Percentiles rank a stretch among this genome's conserved stretches.
These are phyloP conservation scores for Oedothorax gibbosus DNA, from an alignment of 1,140 invertebrate genomes.

Conservation along the genomic window DNA sequence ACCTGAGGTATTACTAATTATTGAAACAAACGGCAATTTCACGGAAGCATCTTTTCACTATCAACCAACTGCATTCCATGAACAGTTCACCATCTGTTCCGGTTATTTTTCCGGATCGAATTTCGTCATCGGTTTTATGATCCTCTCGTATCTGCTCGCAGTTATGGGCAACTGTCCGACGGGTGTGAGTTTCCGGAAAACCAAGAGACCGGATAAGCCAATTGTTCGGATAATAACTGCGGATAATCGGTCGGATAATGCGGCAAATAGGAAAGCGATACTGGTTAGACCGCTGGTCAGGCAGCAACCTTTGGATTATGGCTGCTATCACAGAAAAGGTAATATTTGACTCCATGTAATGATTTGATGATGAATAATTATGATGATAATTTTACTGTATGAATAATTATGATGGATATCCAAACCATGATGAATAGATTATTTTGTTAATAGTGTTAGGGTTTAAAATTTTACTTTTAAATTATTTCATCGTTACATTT, in stretches of 20 bases:
- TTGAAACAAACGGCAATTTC: too few relatives aligned
- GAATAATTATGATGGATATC: too few relatives aligned
- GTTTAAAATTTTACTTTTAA: too few relatives aligned
- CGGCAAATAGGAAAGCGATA: constrained; percentile 38
- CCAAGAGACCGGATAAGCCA: not conserved
- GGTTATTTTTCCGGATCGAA: not conserved
- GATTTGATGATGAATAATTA: not conserved
- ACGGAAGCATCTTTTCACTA: too few relatives aligned
- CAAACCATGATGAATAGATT: too few relatives aligned
- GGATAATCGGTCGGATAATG: constrained; percentile 4
- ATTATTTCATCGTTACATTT: too few relatives aligned
- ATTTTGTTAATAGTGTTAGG: too few relatives aligned
- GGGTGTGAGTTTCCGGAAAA: constrained; percentile 2
- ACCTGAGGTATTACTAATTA: too few relatives aligned
- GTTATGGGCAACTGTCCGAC: constrained; percentile 50
- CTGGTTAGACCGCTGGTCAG: constrained; percentile 22
- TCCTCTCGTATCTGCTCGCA: not conserved
- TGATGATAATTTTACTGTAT: too few relatives aligned
- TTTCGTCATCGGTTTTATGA: not conserved
- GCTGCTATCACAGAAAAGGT: constrained; percentile 20
- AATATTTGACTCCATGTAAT: not conserved
- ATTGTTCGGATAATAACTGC: not conserved
- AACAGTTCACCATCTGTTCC: too few relatives aligned
- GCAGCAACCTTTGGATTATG: not conserved
- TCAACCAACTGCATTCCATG: too few relatives aligned